Conservation (phyloP, 2,888 invertebrate species). For the Dendrolimus pini region DNA sequence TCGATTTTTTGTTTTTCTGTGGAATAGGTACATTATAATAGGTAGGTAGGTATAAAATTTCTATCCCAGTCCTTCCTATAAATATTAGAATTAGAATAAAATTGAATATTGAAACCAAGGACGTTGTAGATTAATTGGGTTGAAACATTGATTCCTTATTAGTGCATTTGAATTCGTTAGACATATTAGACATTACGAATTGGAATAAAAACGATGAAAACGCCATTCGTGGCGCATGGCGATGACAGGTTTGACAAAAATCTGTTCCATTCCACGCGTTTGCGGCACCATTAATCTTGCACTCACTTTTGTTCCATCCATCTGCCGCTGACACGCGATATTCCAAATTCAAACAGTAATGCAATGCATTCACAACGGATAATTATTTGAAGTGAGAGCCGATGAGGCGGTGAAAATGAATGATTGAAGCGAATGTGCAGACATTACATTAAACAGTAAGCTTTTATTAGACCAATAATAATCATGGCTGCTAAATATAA, state of each 20-base stretch:
- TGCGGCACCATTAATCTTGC: conserved; percentile 11
- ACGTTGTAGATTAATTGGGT: background rate
- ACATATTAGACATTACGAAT: background rate
- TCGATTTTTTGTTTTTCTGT: no score
- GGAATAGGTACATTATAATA: no score
- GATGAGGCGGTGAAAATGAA: no score
- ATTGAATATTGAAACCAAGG: no score
- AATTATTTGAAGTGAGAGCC: background rate
- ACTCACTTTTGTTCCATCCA: conserved; percentile 1
- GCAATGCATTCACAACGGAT: conserved; percentile 3
- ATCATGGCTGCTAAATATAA: no score
- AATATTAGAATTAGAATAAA: no score
- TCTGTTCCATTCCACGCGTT: conserved; percentile 9
- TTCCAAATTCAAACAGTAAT: background rate
- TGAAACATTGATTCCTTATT: background rate
- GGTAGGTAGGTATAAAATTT: no score
- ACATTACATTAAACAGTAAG: no score
- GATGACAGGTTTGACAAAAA: conserved; percentile 9
- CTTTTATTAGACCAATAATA: no score
- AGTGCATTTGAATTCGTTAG: background rate
- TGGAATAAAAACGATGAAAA: conserved; percentile 2
- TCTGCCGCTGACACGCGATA: background rate
- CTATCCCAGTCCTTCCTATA: no score
- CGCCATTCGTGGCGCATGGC: conserved; percentile 5
- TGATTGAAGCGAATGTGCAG: no score